These are phyloP conservation scores for Saccostrea glomerata DNA, from an alignment of 1,140 invertebrate species.

Conservation along the genomic window DNA sequence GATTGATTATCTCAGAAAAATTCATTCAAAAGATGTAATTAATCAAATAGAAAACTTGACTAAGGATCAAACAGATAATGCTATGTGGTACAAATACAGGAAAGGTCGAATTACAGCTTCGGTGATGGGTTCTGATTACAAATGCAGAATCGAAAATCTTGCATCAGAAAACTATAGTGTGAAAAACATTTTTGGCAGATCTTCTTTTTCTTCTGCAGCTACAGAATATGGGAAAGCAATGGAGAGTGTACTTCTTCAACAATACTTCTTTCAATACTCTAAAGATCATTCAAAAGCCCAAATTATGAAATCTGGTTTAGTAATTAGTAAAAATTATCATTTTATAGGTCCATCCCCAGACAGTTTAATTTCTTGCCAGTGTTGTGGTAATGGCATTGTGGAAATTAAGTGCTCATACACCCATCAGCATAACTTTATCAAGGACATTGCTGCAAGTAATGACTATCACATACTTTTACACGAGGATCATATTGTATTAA, in stretches of 20 bases:
- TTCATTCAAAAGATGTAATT: conserved; percentile 21
- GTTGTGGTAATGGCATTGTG: conserved; percentile 40
- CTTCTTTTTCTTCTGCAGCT: not conserved
- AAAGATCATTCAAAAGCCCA: too few relatives aligned
- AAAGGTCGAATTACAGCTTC: conserved; percentile 43
- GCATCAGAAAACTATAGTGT: too few relatives aligned
- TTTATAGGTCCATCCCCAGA: conserved; percentile 43
- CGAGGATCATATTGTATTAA: too few relatives aligned
- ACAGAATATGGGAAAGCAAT: conserved; percentile 42
- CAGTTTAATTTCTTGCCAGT: conserved; percentile 27
- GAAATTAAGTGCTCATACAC: not conserved
- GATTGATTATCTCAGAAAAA: not conserved
- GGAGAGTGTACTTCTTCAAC: conserved; percentile 25
- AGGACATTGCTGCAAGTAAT: too few relatives aligned
- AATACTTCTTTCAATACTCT: conserved; percentile 14
- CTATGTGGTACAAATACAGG: conserved; percentile 21
- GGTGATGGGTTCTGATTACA: conserved; percentile 12
- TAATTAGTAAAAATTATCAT: not conserved
- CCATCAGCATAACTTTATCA: too few relatives aligned
- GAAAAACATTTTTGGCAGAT: not conserved
- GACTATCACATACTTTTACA: too few relatives aligned
- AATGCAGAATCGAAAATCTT: not conserved
- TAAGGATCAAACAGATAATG: conserved; percentile 9
- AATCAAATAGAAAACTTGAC: conserved; percentile 16
- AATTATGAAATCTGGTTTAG: conserved; percentile 9